Base-by-base conservation (phyloP, 2,888 invertebrate species). In the Argynnis bischoffii region DNA sequence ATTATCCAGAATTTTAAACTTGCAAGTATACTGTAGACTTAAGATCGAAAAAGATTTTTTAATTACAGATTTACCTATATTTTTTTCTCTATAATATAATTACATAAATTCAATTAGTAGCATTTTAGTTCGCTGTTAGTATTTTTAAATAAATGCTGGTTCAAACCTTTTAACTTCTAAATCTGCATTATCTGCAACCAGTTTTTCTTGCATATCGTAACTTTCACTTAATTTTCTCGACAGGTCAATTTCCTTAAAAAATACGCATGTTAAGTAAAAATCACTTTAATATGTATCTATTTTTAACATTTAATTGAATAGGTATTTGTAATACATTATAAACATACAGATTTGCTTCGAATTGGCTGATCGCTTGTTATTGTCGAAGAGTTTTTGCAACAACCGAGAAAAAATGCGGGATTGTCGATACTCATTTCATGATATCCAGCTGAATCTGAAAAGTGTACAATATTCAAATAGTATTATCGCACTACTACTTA, bases 131-230 rank as follows among this genome's bases (percentile, higher is more conserved):
- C 3, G 35, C 35, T 41, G 8, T 41, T 4, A 26, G 11, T 41
- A 41, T 35, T 8, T 35, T 41, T 41, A 11, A 41, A 35, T 35
- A 41, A 41, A 11, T 41, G 8, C 11, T 41, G 8, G 11, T 57
- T 11, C 72, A 54, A 67, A 95, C 94, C 95, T 94, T 81, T 94
- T 95, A 63, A 94, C 94, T 87, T 95, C 95, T 75, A 95, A 86
- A 77, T 94, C 93, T 15, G 94, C 95, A 82, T 95, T 95, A 83
- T 95, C 95, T 6, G 94, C 92, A 0, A 94, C 95, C 63, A 95
- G 85, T 81, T 94, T 94, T 80, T 95, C 95, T 77, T 95, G 95
- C 94, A 95, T 94, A 74, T 93, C 93, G 81, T 95, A 94, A 75
- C 95, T 94, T 79, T 95, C 95, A 69, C 89, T 93, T 69, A 95